phyloP scores from a whole-genome alignment of 2,888 invertebrate genomes.

The Epinotia demarniana region DNA sequence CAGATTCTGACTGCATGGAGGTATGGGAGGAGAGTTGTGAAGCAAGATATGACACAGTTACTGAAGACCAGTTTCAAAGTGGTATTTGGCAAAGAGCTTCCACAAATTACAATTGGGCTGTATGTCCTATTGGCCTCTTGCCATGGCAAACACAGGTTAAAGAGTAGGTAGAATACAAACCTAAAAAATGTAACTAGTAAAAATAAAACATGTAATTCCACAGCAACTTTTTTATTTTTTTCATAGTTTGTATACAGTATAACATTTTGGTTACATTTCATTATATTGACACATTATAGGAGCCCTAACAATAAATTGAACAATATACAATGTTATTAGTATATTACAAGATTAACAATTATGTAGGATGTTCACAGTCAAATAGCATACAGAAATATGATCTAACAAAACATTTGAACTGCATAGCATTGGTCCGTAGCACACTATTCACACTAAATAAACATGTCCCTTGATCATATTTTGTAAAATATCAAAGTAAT shows the following conservation, averaged over 20 bases:
- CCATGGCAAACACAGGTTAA: constrained; percentile 70
- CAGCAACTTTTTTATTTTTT: constrained; percentile 78
- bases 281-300: constrained; percentile 80
- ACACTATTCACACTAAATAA: constrained; percentile 55
- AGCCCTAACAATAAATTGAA: constrained; percentile 78
- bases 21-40: constrained; percentile 31
- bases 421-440: constrained; percentile 75
- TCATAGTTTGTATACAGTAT: constrained; percentile 81
- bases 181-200: constrained; percentile 47
- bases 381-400: constrained; percentile 68
- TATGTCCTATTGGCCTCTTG: constrained; percentile 80
- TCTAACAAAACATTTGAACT: constrained; percentile 64
- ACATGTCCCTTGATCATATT: constrained; percentile 37
- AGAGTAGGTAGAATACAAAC: constrained; percentile 31
- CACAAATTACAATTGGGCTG: constrained; percentile 68
- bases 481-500: constrained; percentile 64
- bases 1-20: constrained; percentile 48
- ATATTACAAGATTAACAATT: constrained; percentile 78
- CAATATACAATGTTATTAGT: constrained; percentile 79
- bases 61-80: constrained; percentile 46
- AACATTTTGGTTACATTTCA: constrained; percentile 83
- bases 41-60: constrained; percentile 32
- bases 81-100: constrained; percentile 71
- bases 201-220: constrained; percentile 60
- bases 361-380: constrained; percentile 67